Percentiles rank a stretch among this genome's conserved stretches.
These are phyloP conservation scores for Phyllopteryx taeniolatus DNA, from an alignment of 2,113 vertebrate species.

Conservation along the genomic window DNA sequence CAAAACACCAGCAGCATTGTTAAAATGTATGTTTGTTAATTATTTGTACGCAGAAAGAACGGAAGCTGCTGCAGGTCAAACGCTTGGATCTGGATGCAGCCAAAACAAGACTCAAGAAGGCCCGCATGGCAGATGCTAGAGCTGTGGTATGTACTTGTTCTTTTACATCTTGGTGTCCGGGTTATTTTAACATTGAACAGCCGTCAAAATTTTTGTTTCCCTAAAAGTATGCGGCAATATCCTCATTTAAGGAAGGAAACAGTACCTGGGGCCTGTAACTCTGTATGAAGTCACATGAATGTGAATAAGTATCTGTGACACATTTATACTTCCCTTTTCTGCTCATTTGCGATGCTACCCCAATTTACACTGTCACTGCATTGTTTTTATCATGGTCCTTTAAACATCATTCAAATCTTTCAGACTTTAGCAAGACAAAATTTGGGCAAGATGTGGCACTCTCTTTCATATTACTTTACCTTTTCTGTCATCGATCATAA, in stretches of 20 bases:
- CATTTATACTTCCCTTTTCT: constrained; percentile 41
- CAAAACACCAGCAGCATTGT: not conserved
- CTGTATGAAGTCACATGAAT: constrained; percentile 23
- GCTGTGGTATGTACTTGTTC: constrained; percentile 79
- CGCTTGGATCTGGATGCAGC: constrained; percentile 96
- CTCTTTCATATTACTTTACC: no score
- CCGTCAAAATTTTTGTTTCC: not conserved
- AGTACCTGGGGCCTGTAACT: not conserved
- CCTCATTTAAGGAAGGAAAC: not conserved
- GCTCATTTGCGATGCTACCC: not conserved
- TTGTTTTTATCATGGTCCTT: not conserved
- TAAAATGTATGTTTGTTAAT: not conserved
- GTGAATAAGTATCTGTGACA: constrained; percentile 40
- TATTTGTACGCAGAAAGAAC: constrained; percentile 85
- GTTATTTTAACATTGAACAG: not conserved
- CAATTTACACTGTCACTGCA: not conserved
- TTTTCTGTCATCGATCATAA: not conserved
- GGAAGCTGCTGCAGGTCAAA: constrained; percentile 93
- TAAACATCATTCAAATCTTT: not conserved
- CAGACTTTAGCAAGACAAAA: not conserved
- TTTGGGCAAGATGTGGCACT: not conserved
- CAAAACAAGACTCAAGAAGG: constrained; percentile 95
- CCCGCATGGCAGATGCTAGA: constrained; percentile 87
- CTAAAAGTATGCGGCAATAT: constrained; percentile 8
- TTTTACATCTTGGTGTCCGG: not conserved